These are phyloP conservation scores for Ips typographus DNA, from an alignment of 1,140 invertebrate species.

Conservation along the genomic window DNA sequence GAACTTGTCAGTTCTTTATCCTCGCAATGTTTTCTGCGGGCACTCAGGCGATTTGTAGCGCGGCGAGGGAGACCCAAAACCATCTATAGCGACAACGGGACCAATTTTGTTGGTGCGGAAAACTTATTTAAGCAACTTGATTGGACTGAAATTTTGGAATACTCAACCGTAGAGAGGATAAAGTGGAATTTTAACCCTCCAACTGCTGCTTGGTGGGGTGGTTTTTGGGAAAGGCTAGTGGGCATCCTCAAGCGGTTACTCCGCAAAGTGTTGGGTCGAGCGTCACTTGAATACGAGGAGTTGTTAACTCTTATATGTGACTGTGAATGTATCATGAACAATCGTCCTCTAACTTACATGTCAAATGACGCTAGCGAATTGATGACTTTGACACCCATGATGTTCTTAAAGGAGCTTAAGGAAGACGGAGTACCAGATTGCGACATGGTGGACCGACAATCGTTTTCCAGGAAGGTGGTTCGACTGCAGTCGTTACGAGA, in stretches of 20 bases:
- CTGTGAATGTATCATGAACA: slow-evolving; percentile 47
- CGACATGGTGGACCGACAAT: slow-evolving; percentile 6
- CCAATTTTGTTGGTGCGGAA: slow-evolving; percentile 33
- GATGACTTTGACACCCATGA: slow-evolving; percentile 24
- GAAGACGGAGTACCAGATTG: slow-evolving; percentile 10
- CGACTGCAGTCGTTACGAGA: slow-evolving; percentile 3
- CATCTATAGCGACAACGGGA: slow-evolving; percentile 43
- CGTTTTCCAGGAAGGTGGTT: not conserved
- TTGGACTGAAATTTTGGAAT: not conserved
- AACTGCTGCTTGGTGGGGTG: slow-evolving; percentile 48
- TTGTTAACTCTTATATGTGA: slow-evolving; percentile 46
- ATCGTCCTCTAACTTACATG: slow-evolving; percentile 47
- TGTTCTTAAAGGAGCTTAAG: slow-evolving; percentile 25
- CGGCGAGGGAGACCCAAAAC: too few species aligned
- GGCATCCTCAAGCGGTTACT: slow-evolving; percentile 43
- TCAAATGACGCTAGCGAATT: slow-evolving; percentile 39
- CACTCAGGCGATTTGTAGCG: too few species aligned
- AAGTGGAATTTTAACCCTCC: slow-evolving; percentile 51
- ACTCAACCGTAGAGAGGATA: slow-evolving; percentile 35
- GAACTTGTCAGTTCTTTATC: slow-evolving; percentile 40
- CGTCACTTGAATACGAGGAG: slow-evolving; percentile 44
- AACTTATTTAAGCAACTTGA: slow-evolving; percentile 44
- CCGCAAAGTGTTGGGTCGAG: not conserved
- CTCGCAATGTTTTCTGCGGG: too few species aligned
- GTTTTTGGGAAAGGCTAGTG: slow-evolving; percentile 47